These are phyloP conservation scores for Pelagia noctiluca DNA, from an alignment of 30 jellyfish, hydroid and myxozoan species.

Conservation along the genomic window DNA sequence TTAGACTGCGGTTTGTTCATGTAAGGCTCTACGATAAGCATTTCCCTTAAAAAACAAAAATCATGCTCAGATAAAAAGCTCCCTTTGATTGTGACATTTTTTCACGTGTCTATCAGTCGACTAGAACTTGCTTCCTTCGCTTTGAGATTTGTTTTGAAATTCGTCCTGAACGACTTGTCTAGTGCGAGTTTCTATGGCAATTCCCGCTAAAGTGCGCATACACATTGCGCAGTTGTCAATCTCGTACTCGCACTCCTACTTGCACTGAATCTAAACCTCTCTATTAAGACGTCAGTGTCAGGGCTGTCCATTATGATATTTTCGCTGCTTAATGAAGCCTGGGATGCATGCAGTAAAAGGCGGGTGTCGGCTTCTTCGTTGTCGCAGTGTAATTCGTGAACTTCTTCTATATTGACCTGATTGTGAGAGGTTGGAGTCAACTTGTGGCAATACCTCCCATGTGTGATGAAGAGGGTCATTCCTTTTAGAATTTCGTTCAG, in stretches of 20 bases:
- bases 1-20: constrained; percentile 30
- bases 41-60: constrained; percentile 24
- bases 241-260: constrained; percentile 52
- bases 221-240: constrained; percentile 41
- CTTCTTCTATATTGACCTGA: constrained; percentile 21
- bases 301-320: constrained; percentile 19
- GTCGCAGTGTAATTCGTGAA: constrained; percentile 17
- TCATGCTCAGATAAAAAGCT: constrained; percentile 57
- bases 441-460: constrained; percentile 15
- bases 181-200: constrained; percentile 61
- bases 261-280: constrained; percentile 56
- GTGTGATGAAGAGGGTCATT: not conserved
- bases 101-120: not conserved
- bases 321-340: constrained; percentile 15
- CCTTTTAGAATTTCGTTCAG: not conserved
- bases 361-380: constrained; percentile 66
- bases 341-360: constrained; percentile 23
- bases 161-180: constrained; percentile 42
- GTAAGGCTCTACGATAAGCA: constrained; percentile 64
- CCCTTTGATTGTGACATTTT: no score
- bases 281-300: constrained; percentile 58
- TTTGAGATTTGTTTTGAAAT: constrained; percentile 28
- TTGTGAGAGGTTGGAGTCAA: not conserved
- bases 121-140: constrained; percentile 13
- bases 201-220: constrained; percentile 59